Evolutionary conservation across 2,797 vertebrate species (phyloP), one percentile per base, ranked within the genome.

Genomic region (Jordanella pulchra): DNA sequence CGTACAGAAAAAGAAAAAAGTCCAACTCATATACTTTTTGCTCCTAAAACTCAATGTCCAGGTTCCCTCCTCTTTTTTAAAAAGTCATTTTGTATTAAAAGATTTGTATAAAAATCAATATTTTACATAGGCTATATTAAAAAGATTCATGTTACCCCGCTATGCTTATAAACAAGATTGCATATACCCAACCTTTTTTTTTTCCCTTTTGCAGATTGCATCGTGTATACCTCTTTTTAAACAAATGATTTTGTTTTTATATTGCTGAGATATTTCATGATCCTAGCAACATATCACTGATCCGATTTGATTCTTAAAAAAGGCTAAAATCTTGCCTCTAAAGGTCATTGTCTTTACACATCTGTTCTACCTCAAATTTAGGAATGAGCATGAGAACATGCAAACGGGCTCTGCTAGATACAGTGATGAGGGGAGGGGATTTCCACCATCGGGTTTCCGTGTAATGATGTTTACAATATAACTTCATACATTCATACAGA

Each of bases 361-460:
- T 88, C 76, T 72, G 83, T 87, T 87, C 75, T 89, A 77, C 89
- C 88, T 77, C 80, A 78, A 86, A 84, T 88, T 89, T 75, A 87
- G 73, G 72, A 42, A 90, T 86, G 86, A 89, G 89, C 88, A 84
- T 82, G 86, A 86, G 80, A 86, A 76, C 87, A 86, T 85, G 85
- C 87, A 87, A 89, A 89, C 81, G 85, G 88, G 82, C 85, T 86
- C 87, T 91, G 85, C 85, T 89, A 88, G 88, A 69, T 64, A 69
- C 67, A 64, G 90, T 79, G 83, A 91, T 94, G 95, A 3, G 21
- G 35, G 23, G 35, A 42, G 60, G 60, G 95, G 95, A 95, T 92
- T 95, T 94, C 94, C 96, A 97, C 97, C 95, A 94, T 95, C 94
- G 92, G 94, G 96, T 96, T 97, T 95, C 96, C 96, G 95, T 96